Percentiles rank a stretch among this genome's conserved stretches.
Evolutionary conservation across 2,888 invertebrate genomes (phyloP).

Genomic region (Theretra japonica): DNA sequence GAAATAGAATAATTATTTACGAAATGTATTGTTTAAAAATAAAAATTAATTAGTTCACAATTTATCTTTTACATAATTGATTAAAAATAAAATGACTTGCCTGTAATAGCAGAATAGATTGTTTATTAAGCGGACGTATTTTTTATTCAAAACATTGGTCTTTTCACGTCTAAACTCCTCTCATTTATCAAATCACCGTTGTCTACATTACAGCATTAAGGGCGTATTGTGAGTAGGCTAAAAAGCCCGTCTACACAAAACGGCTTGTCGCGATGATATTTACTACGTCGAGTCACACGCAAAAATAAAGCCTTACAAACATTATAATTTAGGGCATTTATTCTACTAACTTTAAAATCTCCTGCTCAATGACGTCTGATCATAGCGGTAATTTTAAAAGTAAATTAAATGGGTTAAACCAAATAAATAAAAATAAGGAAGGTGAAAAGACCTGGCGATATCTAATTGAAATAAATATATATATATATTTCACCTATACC

Average conservation of each 20-base stretch:
- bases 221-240: slow-evolving; percentile 73
- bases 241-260: slow-evolving; percentile 73
- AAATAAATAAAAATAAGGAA: slow-evolving; percentile 72
- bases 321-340: slow-evolving; percentile 43
- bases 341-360: slow-evolving; percentile 30
- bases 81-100: background rate
- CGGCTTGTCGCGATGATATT: slow-evolving; percentile 54
- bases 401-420: slow-evolving; percentile 73
- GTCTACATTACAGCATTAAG: slow-evolving; percentile 72
- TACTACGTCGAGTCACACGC: slow-evolving; percentile 48
- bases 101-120: background rate
- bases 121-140: slow-evolving; percentile 46
- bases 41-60: too few species aligned
- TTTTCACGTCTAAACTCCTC: slow-evolving; percentile 71
- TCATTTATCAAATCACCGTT: slow-evolving; percentile 80
- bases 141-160: slow-evolving; percentile 62
- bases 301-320: slow-evolving; percentile 60
- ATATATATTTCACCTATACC: slow-evolving; percentile 42
- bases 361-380: slow-evolving; percentile 48
- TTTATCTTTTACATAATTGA: background rate
- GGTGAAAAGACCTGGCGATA: slow-evolving; percentile 65
- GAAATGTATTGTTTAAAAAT: too few species aligned
- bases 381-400: slow-evolving; percentile 65
- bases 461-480: slow-evolving; percentile 43
- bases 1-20: too few species aligned